Percentiles rank a stretch among this genome's conserved stretches.
Conservation (phyloP, 92 coral and sea anemone species). For the Bergia sp. region DNA sequence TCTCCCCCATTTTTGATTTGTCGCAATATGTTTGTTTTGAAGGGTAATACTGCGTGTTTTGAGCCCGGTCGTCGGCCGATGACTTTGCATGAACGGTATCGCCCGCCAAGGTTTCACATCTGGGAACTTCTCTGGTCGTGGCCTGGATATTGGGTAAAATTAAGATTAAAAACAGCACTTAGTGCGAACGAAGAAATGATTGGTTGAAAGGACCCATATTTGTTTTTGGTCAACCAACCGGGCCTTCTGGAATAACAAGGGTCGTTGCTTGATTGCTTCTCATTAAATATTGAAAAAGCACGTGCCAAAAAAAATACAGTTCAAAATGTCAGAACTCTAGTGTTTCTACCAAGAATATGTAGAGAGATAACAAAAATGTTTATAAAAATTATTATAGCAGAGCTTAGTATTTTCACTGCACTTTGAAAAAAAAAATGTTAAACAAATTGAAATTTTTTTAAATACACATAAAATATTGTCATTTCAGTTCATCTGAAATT, state of each 20-base stretch:
- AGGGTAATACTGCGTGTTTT: not conserved
- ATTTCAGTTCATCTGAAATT: not conserved
- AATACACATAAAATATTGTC: not conserved
- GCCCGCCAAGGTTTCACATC: slow-evolving; percentile 9
- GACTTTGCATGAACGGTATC: slow-evolving; percentile 24
- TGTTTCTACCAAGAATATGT: too few relatives aligned
- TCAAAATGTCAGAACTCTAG: not conserved
- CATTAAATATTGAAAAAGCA: slow-evolving; percentile 33
- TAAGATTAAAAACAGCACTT: slow-evolving; percentile 22
- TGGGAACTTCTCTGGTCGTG: not conserved
- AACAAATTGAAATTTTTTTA: not conserved
- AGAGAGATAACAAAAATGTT: not conserved
- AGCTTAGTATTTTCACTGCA: not conserved
- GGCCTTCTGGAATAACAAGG: slow-evolving; percentile 30
- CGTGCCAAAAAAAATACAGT: not conserved
- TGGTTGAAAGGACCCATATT: not conserved
- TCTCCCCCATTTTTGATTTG: slow-evolving; percentile 53
- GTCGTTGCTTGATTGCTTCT: not conserved
- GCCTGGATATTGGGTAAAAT: slow-evolving; percentile 21
- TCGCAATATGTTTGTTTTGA: slow-evolving; percentile 31
- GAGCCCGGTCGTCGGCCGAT: slow-evolving; percentile 3
- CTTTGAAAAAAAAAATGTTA: too few relatives aligned
- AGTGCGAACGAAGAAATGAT: not conserved
- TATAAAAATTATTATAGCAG: too few relatives aligned
- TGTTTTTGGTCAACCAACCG: slow-evolving; percentile 28